Evolutionary conservation across 2,113 vertebrate genomes (phyloP), one percentile per base, ranked within the genome.

Genomic region (Proteles cristata): DNA sequence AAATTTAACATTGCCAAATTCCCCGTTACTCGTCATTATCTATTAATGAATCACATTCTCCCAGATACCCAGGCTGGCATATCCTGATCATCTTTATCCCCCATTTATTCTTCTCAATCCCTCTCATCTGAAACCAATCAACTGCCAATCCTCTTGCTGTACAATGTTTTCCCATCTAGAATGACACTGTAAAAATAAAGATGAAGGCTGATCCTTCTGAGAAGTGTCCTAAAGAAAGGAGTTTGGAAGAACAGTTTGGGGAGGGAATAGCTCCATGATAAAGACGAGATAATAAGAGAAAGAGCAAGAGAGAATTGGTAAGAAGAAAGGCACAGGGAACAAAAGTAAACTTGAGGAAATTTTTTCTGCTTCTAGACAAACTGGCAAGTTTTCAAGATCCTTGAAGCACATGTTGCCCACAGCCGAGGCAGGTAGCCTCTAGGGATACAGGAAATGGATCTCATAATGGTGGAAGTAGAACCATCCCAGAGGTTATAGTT

Each of bases 31-130:
- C 68, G 87, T 48, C 39, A 82, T 81, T 65, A 53, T 61, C 43
- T 97, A 14, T 86, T 82, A 89, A 77, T 58, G 25, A 95, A 71
- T 65, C 14, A 31, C 8, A 86, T 86, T 94, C 35, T 92, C 50
- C 48, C 65, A 85, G 25, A 69, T 16, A 58, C 31, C 15, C 33
- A 82, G 25, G 15, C 28, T 77, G 35, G 17, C 80, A 89, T 45
- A 50, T 4, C 7, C 39, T 58, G 71, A 50, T 39, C 28, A 45
- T 79, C 15, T 61, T 79, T 93, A 55, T 26, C 23, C 10, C 73
- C 35, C 31, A 23, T 81, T 43, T 86, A 55, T 76, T 71, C 12
- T 1, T 80, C 88, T 80, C 4, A 45, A 23, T 50, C n/a, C 15
- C 50, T 96, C 33, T 91, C 35, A 66, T 77, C 26, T 19, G 55